Evolutionary conservation across 2,113 vertebrate species (phyloP), one percentile per base, ranked within the genome.

Genomic region (Bubalus kerabau): DNA sequence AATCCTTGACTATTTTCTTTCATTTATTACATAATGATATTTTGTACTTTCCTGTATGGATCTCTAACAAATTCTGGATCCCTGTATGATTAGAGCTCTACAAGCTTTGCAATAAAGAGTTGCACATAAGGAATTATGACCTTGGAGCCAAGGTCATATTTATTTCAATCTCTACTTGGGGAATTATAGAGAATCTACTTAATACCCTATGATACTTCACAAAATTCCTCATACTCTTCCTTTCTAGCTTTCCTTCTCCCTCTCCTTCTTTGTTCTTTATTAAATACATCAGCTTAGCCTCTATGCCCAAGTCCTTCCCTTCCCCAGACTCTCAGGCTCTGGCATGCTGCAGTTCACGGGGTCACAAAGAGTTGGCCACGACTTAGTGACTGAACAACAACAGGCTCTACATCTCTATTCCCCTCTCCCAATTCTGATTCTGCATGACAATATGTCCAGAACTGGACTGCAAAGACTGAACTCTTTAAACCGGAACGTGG

Each of bases 1-100:
- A 97, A 96, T 95, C 74, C 26, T 76, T 89, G 36, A 83, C 26
- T 95, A 5, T 62, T 80, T 85, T 89, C 48, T 95, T 91, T 95
- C 19, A 80, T 67, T 71, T 91, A 81, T 95, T 36, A 80, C 57
- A 91, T 78, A 91, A 85, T 84, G 52, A 90, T 93, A 96, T 93
- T 89, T 90, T 93, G 7, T 67, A 95, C n/a, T 93, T 94, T 59
- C 32, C 60, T 76, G 3, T 62, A 46, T 62, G 43, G 43, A 92
- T 76, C 17, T 36, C 40, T 83, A 90, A 90, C 74, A 93, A 87
- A 85, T 78, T 81, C 54, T 62, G 46, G 16, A 40, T 92, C 30
- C 46, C 32, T 89, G 26, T 30, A 50, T 80, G 89, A 32, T 92
- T 36, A 90, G 78, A n/a, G 56, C 2, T 83, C 57, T 96, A 26